These are phyloP conservation scores for Callocephalon fimbriatum DNA, from an alignment of 2,113 vertebrate species.

Conservation along the genomic window DNA sequence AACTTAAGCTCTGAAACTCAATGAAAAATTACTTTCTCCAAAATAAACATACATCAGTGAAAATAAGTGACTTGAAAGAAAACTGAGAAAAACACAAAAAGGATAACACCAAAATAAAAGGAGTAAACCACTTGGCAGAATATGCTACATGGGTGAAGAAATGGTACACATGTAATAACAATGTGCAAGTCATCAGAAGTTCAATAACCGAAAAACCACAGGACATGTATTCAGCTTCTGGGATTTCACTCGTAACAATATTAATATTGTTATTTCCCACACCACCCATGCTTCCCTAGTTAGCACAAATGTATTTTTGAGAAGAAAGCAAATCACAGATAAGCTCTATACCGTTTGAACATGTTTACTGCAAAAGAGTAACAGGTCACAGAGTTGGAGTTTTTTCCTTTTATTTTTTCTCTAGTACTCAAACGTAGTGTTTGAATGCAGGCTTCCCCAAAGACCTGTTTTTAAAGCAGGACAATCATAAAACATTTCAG, in stretches of 20 bases:
- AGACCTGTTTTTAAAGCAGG: background rate
- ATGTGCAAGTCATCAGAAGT: background rate
- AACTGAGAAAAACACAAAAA: background rate
- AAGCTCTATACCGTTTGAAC: background rate
- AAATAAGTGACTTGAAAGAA: conserved; percentile 42
- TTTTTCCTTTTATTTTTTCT: background rate
- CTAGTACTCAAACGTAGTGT: background rate
- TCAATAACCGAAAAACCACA: background rate
- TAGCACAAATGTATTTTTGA: background rate
- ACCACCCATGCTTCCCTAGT: background rate
- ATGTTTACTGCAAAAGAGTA: background rate
- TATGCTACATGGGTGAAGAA: background rate
- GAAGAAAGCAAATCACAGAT: background rate
- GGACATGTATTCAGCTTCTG: background rate
- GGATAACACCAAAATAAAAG: background rate
- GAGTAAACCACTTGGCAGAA: background rate
- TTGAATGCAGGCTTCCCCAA: background rate
- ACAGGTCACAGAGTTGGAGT: background rate
- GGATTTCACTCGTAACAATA: background rate
- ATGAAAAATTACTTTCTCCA: conserved; percentile 13
- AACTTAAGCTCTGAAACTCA: conserved; percentile 39
- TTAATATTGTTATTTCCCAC: background rate
- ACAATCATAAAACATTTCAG: background rate
- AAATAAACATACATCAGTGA: conserved; percentile 54
- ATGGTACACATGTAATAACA: background rate